Base-by-base conservation (phyloP, 2,888 invertebrate genomes). In the Dyspetes luteomarginatus region DNA sequence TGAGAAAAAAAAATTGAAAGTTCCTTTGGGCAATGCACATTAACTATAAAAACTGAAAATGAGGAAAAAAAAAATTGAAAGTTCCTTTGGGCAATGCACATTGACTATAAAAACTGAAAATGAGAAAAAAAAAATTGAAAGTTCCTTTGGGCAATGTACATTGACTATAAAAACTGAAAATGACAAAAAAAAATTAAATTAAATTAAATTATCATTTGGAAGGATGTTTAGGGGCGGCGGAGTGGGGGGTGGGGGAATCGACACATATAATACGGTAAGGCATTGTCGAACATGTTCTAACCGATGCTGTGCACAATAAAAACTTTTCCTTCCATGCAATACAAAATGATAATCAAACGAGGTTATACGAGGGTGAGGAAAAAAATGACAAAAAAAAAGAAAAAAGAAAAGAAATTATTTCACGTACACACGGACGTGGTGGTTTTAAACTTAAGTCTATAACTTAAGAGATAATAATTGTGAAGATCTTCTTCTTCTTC, bases 301-400 rank as follows among this genome's bases (percentile, higher is more conserved):
- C 68, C 74, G 69, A 73, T 69, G 77, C 77, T 73, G 81, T 81
- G 77, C 69, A 77, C 76, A 76, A 50, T 58, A 48, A 75, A 45
- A 62, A 48, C 15, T 3, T 43, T 65, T 56, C 58, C 30, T 15
- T 52, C 30, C 81, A 81, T 77, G 81, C 81, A 55, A 60, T 41
- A 71, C 41, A 72, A 58, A n/a, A n/a, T n/a, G n/a, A n/a, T n/a
- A n/a, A 17, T 22, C 15, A 17, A 58, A 15, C 41, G 41, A 24
- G 36, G 4, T 9, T n/a, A n/a, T 12, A n/a, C 9, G n/a, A 9
- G 41, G 17, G 9, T 26, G 52, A 67, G 5, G 36, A n/a, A 56
- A 3, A 55, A 36, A 30, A n/a, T 15, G 9, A 67, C 22, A n/a
- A 45, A n/a, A 50, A 50, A 2, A 12, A 56, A 1, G 9, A 50